Conservation (phyloP, 2,888 invertebrate genomes). For the Adelphocoris suturalis region DNA sequence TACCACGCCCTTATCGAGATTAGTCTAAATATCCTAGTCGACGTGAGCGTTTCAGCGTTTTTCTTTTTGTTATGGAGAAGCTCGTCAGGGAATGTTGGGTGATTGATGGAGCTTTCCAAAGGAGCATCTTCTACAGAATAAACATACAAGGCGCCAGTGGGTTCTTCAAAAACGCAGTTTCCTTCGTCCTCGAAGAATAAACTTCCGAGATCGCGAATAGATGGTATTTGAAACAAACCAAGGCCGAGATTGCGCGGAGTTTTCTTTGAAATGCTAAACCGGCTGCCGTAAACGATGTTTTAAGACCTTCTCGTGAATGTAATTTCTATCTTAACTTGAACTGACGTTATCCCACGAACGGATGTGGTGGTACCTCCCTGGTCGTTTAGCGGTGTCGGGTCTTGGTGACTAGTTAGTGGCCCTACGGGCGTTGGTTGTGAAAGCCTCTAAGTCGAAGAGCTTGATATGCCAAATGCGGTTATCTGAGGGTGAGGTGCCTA, state of each 20-base stretch:
- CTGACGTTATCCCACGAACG: slow-evolving; percentile 28
- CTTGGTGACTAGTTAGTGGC: background rate
- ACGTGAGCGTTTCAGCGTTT: too few relatives aligned
- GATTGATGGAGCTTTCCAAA: background rate
- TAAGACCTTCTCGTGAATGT: background rate
- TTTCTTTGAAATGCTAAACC: slow-evolving; percentile 28
- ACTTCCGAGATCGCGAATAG: background rate
- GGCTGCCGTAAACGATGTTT: background rate
- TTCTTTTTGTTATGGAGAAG: too few relatives aligned
- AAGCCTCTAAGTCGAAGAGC: background rate
- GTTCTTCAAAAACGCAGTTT: background rate
- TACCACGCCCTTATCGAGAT: too few relatives aligned
- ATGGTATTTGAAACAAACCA: background rate
- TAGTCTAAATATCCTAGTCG: too few relatives aligned
- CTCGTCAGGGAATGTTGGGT: background rate
- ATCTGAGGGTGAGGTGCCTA: background rate
- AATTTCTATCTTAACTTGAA: slow-evolving; percentile 22
- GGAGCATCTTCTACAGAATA: background rate
- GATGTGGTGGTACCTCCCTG: background rate
- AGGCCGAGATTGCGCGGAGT: slow-evolving; percentile 1
- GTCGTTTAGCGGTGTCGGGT: background rate
- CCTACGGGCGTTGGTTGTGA: slow-evolving; percentile 2
- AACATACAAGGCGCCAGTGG: slow-evolving; percentile 8
- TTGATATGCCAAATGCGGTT: slow-evolving; percentile 23
- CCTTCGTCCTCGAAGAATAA: background rate